A percentile compares a stretch with the other conserved stretches of the same genome.
phyloP scores from a whole-genome alignment of 2,888 invertebrate genomes.

The Boloria euphrosyne region DNA sequence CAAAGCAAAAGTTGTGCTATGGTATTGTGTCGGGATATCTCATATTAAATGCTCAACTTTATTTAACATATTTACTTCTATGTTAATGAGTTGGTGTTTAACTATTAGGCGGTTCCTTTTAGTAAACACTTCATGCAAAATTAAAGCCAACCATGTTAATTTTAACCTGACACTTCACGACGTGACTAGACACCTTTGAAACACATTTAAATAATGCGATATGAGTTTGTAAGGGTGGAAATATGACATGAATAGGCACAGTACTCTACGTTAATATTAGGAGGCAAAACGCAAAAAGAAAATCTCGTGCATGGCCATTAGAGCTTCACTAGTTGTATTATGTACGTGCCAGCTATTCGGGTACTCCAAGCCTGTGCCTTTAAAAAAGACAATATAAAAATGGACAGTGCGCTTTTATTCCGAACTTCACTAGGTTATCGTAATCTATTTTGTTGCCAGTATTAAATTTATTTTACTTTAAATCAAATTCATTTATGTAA shows the following conservation, averaged over 20 bases:
- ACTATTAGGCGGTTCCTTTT: slow-evolving; percentile 12
- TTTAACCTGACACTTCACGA: slow-evolving; percentile 5
- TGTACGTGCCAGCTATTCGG: slow-evolving; percentile 30
- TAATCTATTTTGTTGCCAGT: not conserved
- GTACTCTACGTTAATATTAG: slow-evolving; percentile 18
- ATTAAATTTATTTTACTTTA: not conserved
- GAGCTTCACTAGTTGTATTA: slow-evolving; percentile 42
- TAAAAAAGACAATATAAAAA: slow-evolving; percentile 19
- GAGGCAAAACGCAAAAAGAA: slow-evolving; percentile 31
- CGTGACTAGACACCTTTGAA: slow-evolving; percentile 19
- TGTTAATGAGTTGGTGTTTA: not conserved
- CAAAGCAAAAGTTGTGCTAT: not conserved
- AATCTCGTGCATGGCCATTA: slow-evolving; percentile 41
- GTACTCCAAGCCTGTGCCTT: slow-evolving; percentile 18
- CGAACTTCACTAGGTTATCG: slow-evolving; percentile 2
- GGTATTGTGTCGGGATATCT: no score
- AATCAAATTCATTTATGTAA: not conserved
- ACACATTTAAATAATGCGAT: slow-evolving; percentile 19
- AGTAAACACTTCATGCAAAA: slow-evolving; percentile 9
- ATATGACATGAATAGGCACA: slow-evolving; percentile 9
- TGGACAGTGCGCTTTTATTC: slow-evolving; percentile 16
- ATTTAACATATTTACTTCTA: not conserved
- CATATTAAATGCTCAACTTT: not conserved
- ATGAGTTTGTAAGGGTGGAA: slow-evolving; percentile 8
- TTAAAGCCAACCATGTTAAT: slow-evolving; percentile 11